phyloP scores from a whole-genome alignment of 2,113 vertebrate genomes.

The Sitta europaea region DNA sequence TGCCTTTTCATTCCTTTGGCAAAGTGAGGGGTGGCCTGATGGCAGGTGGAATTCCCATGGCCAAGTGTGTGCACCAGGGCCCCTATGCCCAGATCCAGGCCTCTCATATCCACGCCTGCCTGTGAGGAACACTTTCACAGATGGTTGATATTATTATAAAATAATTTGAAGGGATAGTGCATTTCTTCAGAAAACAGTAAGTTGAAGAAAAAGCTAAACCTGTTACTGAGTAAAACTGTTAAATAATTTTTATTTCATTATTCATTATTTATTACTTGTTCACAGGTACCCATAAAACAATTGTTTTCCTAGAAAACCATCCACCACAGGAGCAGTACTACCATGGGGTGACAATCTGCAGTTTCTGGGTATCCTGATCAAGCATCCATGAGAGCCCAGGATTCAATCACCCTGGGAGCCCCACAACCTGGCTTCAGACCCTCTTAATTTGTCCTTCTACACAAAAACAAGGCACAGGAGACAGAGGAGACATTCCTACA shows the following conservation, averaged over 20 bases:
- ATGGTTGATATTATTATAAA: not conserved
- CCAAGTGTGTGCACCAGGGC: not conserved
- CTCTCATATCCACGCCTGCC: accelerated
- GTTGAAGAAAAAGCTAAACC: not conserved
- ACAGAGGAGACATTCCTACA: not conserved
- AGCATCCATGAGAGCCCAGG: not conserved
- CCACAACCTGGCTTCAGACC: not conserved
- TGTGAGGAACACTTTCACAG: not conserved
- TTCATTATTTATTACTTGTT: too few species aligned
- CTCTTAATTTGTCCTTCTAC: not conserved
- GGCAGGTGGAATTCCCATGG: not conserved
- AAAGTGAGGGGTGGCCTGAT: not conserved
- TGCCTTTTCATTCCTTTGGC: not conserved
- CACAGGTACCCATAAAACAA: not conserved
- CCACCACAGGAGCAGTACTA: not conserved
- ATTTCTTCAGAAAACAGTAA: not conserved
- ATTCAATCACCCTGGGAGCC: not conserved
- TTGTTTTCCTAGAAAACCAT: not conserved
- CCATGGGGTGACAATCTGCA: not conserved
- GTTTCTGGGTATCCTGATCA: not conserved
- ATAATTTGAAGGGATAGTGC: not conserved
- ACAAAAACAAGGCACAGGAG: not conserved
- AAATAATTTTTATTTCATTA: not conserved
- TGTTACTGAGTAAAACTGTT: not conserved
- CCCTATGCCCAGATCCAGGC: not conserved